Conservation (phyloP, 2,888 invertebrate species). For the Chaetogeoica ovagalla region DNA sequence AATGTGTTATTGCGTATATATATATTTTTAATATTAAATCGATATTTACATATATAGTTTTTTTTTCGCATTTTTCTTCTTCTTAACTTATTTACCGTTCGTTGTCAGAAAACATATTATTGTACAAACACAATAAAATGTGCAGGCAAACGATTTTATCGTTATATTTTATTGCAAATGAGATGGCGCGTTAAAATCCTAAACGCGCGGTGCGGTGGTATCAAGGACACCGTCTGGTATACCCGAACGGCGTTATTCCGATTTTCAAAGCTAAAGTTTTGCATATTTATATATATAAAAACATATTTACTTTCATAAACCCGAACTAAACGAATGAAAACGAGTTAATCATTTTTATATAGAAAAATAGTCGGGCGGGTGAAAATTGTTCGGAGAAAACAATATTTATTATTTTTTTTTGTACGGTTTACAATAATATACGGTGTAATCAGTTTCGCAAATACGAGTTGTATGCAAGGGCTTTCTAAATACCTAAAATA, state of each 20-base stretch:
- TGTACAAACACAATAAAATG: conserved; percentile 25
- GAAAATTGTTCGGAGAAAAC: no score
- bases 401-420: no score
- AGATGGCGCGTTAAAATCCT: conserved; percentile 46
- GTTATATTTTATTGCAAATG: conserved; percentile 51
- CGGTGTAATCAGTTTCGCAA: no score
- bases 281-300: no score
- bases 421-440: no score
- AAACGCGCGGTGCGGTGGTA: conserved; percentile 27
- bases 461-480: no score
- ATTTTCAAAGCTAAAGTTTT: conserved; percentile 29
- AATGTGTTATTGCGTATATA: no score
- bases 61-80: background rate
- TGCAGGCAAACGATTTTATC: conserved; percentile 44
- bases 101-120: conserved; percentile 11
- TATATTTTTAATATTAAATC: conserved; percentile 13
- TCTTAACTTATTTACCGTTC: background rate
- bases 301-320: no score
- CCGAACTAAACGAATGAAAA: no score
- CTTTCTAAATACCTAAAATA: no score
- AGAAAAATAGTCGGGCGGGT: no score
- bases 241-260: conserved; percentile 35
- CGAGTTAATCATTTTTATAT: no score
- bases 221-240: conserved; percentile 30
- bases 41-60: background rate